Base-by-base conservation (phyloP, 2,888 invertebrate species). In the Noctua fimbriata region DNA sequence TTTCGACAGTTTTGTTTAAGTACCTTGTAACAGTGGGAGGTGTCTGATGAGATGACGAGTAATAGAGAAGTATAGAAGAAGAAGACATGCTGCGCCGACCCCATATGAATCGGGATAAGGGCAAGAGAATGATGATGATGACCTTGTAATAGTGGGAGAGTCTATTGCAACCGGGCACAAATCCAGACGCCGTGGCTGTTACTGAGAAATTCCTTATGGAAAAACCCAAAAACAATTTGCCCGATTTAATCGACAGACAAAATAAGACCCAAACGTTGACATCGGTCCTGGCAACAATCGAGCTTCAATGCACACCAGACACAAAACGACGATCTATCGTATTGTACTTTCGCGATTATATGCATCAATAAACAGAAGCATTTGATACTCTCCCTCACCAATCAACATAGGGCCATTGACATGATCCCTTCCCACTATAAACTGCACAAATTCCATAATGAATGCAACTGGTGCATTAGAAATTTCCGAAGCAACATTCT, bases 251-350 rank as follows among this genome's bases (percentile, higher is more conserved):
- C 32, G 66, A 21, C 81, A 82, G 78, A 76, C 73, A 71, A 60
- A 84, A 87, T 75, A 84, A 81, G 36, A 78, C 70, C 55, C 52
- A 60, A 47, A 58, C 49, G 7, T 36, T 63, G 12, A 65, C 67
- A 66, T 36, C 36, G 28, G 18, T 67, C 63, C 44, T 77, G 73
- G 36, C 74, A 73, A 75, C 69, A 55, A 69, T 0, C n/a, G 21
- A 65, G 72, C 60, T 49, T 67, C 28, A 70, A 24, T 28, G 36
- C 63, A 44, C 63, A 49, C 65, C 87, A 84, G 80, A 87, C 81
- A 84, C 36, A 87, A 83, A 75, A 87, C 78, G 49, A 84, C 76
- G 32, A 60, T 36, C 21, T 24, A 65, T 47, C 28, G 16, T 36
- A 66, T 41, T 58, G 32, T 75, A 58, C 73, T 52, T 70, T 58